phyloP scores from a whole-genome alignment of 2,888 invertebrate species.

The Drosophila prolongata region DNA sequence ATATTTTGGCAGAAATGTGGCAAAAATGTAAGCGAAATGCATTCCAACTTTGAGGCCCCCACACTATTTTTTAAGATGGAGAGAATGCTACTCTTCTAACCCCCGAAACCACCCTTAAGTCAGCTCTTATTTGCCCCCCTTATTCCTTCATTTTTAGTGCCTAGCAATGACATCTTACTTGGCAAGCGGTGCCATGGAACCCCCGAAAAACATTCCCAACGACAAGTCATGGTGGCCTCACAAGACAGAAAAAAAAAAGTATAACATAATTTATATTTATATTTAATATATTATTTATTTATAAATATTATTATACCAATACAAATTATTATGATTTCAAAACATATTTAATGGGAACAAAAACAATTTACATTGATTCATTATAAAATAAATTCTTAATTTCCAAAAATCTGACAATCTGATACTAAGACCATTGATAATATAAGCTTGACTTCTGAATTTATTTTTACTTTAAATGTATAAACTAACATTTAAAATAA shows the following conservation, averaged over 20 bases:
- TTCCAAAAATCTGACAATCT: no score
- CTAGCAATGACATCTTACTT: constrained; percentile 67
- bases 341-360: no score
- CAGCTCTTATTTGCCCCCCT: not conserved
- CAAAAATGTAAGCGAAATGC: constrained; percentile 70
- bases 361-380: no score
- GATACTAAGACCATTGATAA: no score
- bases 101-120: not conserved
- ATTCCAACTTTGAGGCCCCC: constrained; percentile 17
- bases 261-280: not conserved
- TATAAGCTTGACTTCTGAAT: no score
- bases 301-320: no score
- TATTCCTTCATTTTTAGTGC: constrained; percentile 20
- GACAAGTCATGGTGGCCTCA: constrained; percentile 17
- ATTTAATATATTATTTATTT: not conserved
- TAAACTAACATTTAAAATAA: no score
- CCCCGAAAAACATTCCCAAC: constrained; percentile 22
- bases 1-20: constrained; percentile 63
- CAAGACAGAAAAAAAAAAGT: not conserved
- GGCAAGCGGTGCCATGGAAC: constrained; percentile 28
- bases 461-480: no score
- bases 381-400: no score
- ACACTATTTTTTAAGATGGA: not conserved
- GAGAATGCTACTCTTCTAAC: not conserved
- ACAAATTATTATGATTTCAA: no score